Percentiles rank a stretch among this genome's conserved stretches.
Conservation (phyloP, 1,140 invertebrate species). For the Araneus ventricosus region DNA sequence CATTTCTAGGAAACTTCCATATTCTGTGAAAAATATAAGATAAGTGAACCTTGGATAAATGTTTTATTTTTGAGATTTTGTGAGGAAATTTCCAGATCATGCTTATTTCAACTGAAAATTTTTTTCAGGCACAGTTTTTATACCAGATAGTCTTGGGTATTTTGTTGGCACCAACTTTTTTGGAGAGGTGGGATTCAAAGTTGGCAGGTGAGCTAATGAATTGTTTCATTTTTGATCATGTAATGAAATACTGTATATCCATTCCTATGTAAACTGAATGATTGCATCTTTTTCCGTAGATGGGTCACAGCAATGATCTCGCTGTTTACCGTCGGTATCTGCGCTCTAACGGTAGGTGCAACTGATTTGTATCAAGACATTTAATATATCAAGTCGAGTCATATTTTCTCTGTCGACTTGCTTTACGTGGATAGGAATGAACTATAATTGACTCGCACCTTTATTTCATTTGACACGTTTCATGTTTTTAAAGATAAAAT, state of each 20-base stretch:
- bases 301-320: constrained; percentile 65
- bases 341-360: constrained; percentile 59
- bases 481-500: no score
- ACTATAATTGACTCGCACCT: no score
- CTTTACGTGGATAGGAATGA: no score
- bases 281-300: constrained; percentile 12
- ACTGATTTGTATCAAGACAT: no score
- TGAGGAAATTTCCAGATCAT: neutral
- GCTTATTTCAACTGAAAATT: neutral
- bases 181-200: constrained; percentile 84
- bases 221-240: neutral
- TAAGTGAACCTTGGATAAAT: no score
- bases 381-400: no score
- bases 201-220: constrained; percentile 80
- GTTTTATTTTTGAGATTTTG: no score
- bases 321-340: constrained; percentile 58
- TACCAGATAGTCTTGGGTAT: constrained; percentile 91
- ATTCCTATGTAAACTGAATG: neutral
- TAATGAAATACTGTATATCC: neutral
- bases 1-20: no score
- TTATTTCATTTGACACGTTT: no score
- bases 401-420: no score
- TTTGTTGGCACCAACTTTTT: constrained; percentile 90
- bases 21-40: no score
- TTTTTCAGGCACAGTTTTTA: constrained; percentile 87